A percentile compares a stretch with the other conserved stretches of the same genome.
phyloP scores from a whole-genome alignment of 2,888 invertebrate genomes.

The Ferrisia virgata region DNA sequence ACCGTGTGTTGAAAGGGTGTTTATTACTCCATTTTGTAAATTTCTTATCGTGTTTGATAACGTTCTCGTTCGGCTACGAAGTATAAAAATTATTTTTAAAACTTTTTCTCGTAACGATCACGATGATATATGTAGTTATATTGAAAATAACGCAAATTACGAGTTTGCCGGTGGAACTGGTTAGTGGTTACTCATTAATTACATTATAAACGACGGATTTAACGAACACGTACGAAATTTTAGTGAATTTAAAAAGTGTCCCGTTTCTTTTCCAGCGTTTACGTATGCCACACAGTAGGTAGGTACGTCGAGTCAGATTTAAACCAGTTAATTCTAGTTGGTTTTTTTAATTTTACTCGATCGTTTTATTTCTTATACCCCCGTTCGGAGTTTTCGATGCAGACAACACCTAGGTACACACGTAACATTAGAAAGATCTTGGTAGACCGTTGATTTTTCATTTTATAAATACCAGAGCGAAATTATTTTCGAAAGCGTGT shows the following conservation, averaged over 20 bases:
- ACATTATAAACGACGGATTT: background rate
- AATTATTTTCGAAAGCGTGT: too few relatives aligned
- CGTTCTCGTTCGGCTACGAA: background rate
- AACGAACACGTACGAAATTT: background rate
- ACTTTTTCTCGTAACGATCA: background rate
- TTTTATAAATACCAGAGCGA: too few relatives aligned
- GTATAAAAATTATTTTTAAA: background rate
- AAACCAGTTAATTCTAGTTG: background rate
- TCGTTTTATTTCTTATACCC: background rate
- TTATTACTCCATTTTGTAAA: background rate
- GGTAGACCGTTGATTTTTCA: too few relatives aligned
- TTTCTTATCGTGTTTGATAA: background rate
- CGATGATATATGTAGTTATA: background rate
- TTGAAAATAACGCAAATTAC: background rate
- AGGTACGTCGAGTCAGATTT: background rate
- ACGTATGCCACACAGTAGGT: too few relatives aligned
- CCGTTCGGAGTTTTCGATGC: background rate
- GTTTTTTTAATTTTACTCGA: background rate
- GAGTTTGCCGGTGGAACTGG: background rate
- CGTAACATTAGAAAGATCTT: too few relatives aligned
- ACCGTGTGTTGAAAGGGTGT: too few relatives aligned
- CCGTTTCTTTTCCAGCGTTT: background rate
- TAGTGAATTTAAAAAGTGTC: background rate
- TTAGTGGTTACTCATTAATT: background rate
- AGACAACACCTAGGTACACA: too few relatives aligned